phyloP scores from a whole-genome alignment of 1,140 invertebrate genomes.

The Bombus sibiricus region DNA sequence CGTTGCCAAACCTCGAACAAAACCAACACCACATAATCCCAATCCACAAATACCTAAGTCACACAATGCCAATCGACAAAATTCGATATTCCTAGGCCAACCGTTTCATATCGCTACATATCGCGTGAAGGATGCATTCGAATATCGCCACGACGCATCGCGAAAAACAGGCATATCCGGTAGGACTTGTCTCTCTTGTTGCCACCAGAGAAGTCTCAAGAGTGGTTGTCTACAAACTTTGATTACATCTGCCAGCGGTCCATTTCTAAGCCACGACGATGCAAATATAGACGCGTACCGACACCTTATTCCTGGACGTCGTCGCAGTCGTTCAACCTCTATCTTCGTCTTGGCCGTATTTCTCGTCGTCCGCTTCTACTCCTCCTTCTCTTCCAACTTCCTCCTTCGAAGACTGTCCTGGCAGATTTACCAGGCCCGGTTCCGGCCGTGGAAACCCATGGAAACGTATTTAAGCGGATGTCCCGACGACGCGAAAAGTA shows the following conservation, averaged over 20 bases:
- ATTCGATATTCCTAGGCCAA: background rate
- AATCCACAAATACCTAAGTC: background rate
- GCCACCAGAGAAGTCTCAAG: slow-evolving; percentile 39
- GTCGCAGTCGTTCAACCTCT: background rate
- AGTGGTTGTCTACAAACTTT: slow-evolving; percentile 71
- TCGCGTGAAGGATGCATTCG: background rate
- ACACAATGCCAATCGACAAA: background rate
- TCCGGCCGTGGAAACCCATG: slow-evolving; percentile 47
- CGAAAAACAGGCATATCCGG: slow-evolving; percentile 56
- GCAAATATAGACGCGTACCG: slow-evolving; percentile 58
- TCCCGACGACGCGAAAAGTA: slow-evolving; percentile 67
- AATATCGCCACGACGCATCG: slow-evolving; percentile 22
- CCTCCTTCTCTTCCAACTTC: background rate
- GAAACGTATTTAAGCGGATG: slow-evolving; percentile 66
- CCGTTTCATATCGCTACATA: background rate
- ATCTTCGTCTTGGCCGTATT: background rate
- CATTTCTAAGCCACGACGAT: slow-evolving; percentile 39
- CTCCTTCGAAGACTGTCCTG: slow-evolving; percentile 29
- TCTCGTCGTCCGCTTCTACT: background rate
- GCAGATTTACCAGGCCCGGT: slow-evolving; percentile 30
- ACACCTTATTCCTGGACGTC: slow-evolving; percentile 60
- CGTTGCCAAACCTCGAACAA: background rate
- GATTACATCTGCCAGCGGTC: slow-evolving; percentile 70
- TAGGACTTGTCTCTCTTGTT: slow-evolving; percentile 30
- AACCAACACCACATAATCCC: background rate